Evolutionary conservation across 2,113 vertebrate species (phyloP), one percentile per base, ranked within the genome.

Genomic region (Caracal caracal): DNA sequence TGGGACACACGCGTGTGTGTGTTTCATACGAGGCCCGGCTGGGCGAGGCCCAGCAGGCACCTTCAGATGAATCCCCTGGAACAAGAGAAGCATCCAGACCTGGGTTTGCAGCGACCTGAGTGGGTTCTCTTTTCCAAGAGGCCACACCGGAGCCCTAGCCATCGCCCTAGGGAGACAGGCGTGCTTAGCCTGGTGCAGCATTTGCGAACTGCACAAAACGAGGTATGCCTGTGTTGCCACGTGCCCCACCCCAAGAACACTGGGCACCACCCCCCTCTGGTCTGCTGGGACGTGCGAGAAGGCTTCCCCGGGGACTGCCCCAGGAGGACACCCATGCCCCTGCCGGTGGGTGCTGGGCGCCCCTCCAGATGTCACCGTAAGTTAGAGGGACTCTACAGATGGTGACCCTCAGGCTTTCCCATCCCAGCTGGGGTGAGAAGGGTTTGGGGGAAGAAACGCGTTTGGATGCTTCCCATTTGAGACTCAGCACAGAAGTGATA

Each of bases 1-100:
- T 30, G 22, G 85, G 49, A 10, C 35, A 37, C 10, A 19, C 53
- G n/a, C 30, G 12, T 1, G 2, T 0, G 8, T 15, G 16, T 19
- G 15, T 24, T 37, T 43, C 56, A 28, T 1, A 0, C 1, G 35
- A 63, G 80, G 59, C 79, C 33, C 2, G 43, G 51, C 66, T 28
- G 2, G 8, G 33, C 10, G 19, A 22, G 12, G n/a, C 71, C 78
- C 20, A 6, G 65, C 1, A 3, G 66, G 4, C 3, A 0, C 53
- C 40, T 19, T 24, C 49, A 33, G n/a, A 5, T 8, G 1, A 80
- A 13, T 13, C 20, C 22, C 33, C 56, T 65, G 22, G 30, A 63
- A 35, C 12, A 35, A 63, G 1, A 78, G 47, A 3, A 9, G 8
- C 0, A 7, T 20, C 73, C 13, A 28, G 59, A 53, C 11, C 37